Evolutionary conservation across 2,113 vertebrate species (phyloP), one percentile per base, ranked within the genome.

Genomic region (Eleginops maclovinus): DNA sequence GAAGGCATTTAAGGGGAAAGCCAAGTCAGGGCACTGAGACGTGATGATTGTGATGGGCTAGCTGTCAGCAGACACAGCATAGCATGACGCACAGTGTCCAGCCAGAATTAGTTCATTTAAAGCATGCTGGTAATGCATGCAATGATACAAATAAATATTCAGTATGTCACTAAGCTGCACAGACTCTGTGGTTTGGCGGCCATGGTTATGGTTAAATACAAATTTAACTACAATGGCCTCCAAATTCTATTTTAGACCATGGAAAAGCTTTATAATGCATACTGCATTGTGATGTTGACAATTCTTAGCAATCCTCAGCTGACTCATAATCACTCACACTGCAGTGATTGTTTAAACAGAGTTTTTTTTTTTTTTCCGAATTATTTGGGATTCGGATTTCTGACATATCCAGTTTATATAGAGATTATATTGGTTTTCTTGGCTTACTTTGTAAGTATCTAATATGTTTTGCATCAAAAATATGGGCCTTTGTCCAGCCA

Each of bases 91-190:
- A 76, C 54, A 62, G 75, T 86, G 67, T 87, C 76, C 75, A 59
- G 78, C 62, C 79, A 85, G 49, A 84, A 72, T 74, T 73, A 83
- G 70, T 80, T 75, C 11, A 46, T 82, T 84, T 75, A 81, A 84
- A 87, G 92, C 90, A 93, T 93, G 92, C 82, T 82, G 73, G 54
- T 81, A 83, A 90, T 83, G 92, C 90, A 93, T 92, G 92, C 85
- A 28, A 58, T 63, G 62, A 72, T 70, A 74, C 50, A 79, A 82
- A 77, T 22, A 89, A 72, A 79, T 77, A 72, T 76, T 75, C 72
- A 81, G 67, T 83, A 81, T 73, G 79, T 87, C 70, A 87, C 69
- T 47, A 24, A 71, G 73, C 75, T 85, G 67, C 83, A 86, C 84
- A 85, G 70, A 87, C 79, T 81, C 79, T 75, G 84, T 76, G 62